Evolutionary conservation across 2,113 vertebrate species (phyloP), one percentile per base, ranked within the genome.

Genomic region (Mastomys natalensis): DNA sequence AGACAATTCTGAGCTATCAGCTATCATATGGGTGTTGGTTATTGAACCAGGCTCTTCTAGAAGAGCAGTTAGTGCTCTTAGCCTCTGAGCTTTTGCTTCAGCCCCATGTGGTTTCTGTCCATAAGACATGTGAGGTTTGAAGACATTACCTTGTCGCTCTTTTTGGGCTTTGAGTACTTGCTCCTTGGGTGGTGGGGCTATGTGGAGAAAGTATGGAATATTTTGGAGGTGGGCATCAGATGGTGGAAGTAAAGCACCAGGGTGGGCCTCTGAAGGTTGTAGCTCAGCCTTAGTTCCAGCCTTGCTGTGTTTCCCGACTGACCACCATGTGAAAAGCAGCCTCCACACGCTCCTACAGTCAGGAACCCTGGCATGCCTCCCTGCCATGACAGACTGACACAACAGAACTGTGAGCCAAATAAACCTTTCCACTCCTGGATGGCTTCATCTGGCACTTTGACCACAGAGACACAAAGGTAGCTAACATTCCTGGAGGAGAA

Each of bases 111-210:
- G 55, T 24, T 62, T 53, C 66, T 22, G 53, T 12, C 55, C 62
- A 68, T 31, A 1, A 37, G 37, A 7, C 0, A 9, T 1, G 7
- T 1, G 5, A 40, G n/a, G 7, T 29, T 34, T 6, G 72, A 26
- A 34, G 58, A 0, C 1, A 1, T 0, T 0, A 10, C 55, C 55
- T 29, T 22, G 17, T 64, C 34, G 21, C 13, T 64, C 31, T 6
- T 29, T 62, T 16, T 62, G 81, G 40, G n/a, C 13, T 60, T 43
- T 43, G 58, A 9, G 7, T 17, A 62, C 58, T 62, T 84, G 58
- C 7, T 84, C 81, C 58, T 84, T 84, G 81, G 24, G 13, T 62
- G n/a, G 6, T 84, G 58, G 81, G 58, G 24, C 58, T 62, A 26
- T 62, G 55, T 60, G 7, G n/a, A 55, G n/a, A 62, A 62, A 62